Conservation (phyloP, 2,113 vertebrate species). For the Anser cygnoides region DNA sequence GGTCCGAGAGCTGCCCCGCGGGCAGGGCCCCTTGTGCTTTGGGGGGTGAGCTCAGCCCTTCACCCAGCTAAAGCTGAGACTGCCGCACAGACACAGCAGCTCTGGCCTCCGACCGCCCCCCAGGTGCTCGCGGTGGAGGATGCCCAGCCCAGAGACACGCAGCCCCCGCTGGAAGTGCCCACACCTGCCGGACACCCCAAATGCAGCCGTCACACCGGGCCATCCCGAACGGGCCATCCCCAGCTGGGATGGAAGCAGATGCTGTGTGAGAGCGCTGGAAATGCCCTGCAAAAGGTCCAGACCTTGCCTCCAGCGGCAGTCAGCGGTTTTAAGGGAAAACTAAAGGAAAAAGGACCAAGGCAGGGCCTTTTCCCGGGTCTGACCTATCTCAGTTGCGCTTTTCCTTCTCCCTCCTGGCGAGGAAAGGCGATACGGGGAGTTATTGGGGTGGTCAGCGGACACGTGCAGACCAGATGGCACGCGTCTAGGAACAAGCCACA, state of each 20-base stretch:
- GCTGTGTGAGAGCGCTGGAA: neutral
- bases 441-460: neutral
- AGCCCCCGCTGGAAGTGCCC: neutral
- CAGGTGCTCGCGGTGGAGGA: neutral
- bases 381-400: neutral
- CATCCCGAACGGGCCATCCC: neutral
- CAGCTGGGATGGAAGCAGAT: neutral
- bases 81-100: neutral
- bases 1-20: neutral
- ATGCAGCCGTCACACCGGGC: neutral
- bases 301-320: neutral
- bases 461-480: neutral
- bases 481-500: neutral
- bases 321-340: neutral
- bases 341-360: neutral
- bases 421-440: neutral
- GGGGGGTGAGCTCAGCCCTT: neutral
- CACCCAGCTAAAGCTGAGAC: neutral
- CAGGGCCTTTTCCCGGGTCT: neutral
- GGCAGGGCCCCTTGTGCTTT: neutral
- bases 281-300: neutral
- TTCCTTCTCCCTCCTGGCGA: slow-evolving; percentile 10
- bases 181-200: neutral
- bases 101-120: neutral
- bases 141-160: neutral